Percentiles rank a stretch among this genome's conserved stretches.
These are phyloP conservation scores for Dryoscopus gambensis DNA, from an alignment of 2,113 vertebrate species.

Conservation along the genomic window DNA sequence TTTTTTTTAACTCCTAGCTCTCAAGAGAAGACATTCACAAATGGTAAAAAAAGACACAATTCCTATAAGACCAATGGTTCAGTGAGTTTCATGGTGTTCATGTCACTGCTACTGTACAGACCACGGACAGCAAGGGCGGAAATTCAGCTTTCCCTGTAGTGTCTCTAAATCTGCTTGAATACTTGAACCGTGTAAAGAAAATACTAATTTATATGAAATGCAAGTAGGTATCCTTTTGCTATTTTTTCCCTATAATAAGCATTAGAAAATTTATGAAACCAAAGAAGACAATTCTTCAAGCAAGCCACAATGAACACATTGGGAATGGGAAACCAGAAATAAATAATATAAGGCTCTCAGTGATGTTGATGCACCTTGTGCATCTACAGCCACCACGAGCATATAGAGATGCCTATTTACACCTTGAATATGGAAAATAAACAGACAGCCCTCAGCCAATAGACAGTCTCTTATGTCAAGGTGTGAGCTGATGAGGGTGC, in stretches of 20 bases:
- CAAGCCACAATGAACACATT: not conserved
- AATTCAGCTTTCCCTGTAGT: not conserved
- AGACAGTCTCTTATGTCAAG: not conserved
- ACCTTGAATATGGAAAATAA: not conserved
- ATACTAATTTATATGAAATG: not conserved
- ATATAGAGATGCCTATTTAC: not conserved
- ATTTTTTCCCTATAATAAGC: not conserved
- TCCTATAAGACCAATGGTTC: not conserved
- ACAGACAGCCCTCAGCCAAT: not conserved
- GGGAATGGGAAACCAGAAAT: slow-evolving; percentile 40
- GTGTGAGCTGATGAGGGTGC: too few relatives aligned
- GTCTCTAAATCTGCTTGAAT: not conserved
- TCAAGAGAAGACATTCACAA: not conserved
- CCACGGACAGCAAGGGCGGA: not conserved
- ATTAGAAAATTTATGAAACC: not conserved
- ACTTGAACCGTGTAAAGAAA: not conserved
- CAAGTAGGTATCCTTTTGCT: not conserved
- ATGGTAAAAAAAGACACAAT: not conserved
- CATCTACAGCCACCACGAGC: not conserved
- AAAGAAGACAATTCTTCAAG: not conserved
- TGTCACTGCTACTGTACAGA: not conserved
- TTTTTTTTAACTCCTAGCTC: not conserved
- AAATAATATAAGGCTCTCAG: not conserved
- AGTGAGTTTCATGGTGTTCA: not conserved
- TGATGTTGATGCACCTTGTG: not conserved